Conservation (phyloP, 2,113 vertebrate species). For the Campylomormyrus numenius region DNA sequence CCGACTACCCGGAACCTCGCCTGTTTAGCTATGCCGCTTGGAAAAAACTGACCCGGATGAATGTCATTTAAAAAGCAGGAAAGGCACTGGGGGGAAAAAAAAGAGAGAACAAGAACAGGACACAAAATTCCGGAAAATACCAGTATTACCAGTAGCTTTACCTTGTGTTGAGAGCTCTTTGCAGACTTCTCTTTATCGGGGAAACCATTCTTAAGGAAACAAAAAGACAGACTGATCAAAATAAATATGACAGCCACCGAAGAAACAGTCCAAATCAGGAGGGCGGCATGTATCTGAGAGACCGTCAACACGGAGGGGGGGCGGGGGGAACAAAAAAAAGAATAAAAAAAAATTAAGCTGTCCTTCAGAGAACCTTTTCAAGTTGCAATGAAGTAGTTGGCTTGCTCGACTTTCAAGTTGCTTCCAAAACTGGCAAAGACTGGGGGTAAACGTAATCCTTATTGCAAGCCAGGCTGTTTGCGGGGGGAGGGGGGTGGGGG, state of each 20-base stretch:
- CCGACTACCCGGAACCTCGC: background rate
- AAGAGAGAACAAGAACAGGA: background rate
- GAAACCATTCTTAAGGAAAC: conserved; percentile 67
- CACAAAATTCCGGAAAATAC: background rate
- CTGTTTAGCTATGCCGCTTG: background rate
- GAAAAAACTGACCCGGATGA: background rate
- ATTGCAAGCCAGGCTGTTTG: conserved; percentile 40
- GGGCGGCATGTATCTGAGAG: background rate
- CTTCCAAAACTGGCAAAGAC: conserved; percentile 26
- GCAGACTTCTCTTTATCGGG: conserved; percentile 65
- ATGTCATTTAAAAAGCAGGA: background rate
- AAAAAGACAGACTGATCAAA: conserved; percentile 54
- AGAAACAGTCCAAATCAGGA: background rate
- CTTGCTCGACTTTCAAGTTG: conserved; percentile 35
- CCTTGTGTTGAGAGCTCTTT: conserved; percentile 62
- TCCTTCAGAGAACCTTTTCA: conserved; percentile 1
- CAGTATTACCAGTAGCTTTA: conserved; percentile 45
- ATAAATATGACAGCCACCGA: background rate
- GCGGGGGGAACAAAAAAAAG: background rate
- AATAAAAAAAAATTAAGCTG: background rate
- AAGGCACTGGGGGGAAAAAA: background rate
- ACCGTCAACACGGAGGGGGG: background rate
- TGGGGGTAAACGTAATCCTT: conserved; percentile 28
- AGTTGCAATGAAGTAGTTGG: conserved; percentile 27
- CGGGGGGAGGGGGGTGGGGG: conserved; percentile 47